phyloP scores from a whole-genome alignment of 1,140 invertebrate species.

The Eurosta solidaginis region DNA sequence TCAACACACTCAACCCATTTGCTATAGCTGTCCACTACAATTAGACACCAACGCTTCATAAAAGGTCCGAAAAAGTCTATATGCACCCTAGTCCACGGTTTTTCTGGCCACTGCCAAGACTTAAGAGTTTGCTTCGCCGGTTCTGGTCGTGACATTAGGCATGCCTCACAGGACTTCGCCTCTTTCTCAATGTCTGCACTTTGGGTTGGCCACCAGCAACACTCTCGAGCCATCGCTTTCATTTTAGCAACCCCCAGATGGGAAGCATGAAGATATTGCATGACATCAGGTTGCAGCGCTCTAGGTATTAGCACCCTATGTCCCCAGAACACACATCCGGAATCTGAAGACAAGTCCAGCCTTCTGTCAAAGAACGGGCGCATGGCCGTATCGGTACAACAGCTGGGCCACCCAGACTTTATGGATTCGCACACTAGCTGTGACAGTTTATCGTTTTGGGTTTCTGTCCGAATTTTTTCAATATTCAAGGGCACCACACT shows the following conservation, averaged over 20 bases:
- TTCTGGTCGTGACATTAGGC: too few relatives aligned
- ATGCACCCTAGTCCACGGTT: too few relatives aligned
- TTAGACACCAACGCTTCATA: constrained; percentile 18
- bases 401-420: neutral
- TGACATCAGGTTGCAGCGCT: neutral
- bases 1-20: too few relatives aligned
- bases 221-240: too few relatives aligned
- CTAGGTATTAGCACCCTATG: neutral
- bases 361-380: neutral
- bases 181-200: constrained; percentile 54
- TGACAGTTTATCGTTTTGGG: too few relatives aligned
- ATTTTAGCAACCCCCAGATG: too few relatives aligned
- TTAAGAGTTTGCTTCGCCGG: too few relatives aligned
- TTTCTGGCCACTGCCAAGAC: too few relatives aligned
- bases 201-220: constrained; percentile 61
- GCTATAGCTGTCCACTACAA: constrained; percentile 28
- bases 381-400: neutral
- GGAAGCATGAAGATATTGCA: constrained; percentile 48
- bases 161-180: neutral
- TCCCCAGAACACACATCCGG: neutral
- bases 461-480: too few relatives aligned
- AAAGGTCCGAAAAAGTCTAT: too few relatives aligned
- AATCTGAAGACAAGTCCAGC: neutral
- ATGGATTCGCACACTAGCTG: neutral
- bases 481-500: too few relatives aligned